These are phyloP conservation scores for Ammodytes dubius DNA, from an alignment of 2,113 vertebrate genomes.

Conservation along the genomic window DNA sequence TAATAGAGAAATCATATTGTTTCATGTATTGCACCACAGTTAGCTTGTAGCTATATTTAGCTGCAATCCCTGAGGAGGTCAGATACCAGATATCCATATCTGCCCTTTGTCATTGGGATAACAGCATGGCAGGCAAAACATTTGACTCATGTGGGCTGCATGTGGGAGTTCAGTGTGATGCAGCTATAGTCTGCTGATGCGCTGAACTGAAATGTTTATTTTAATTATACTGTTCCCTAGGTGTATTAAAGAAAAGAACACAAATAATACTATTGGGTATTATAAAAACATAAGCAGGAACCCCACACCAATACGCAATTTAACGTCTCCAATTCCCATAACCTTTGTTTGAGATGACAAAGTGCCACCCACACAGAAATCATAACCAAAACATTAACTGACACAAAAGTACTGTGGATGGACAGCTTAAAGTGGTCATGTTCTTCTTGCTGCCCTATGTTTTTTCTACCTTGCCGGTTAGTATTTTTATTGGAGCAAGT, in stretches of 20 bases:
- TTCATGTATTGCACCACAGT: neutral
- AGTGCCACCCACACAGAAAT: conserved; percentile 51
- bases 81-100: neutral
- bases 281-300: no score
- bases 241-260: neutral
- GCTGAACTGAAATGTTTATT: neutral
- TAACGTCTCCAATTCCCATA: conserved; percentile 21
- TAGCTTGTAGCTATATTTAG: neutral
- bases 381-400: conserved; percentile 49
- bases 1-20: no score
- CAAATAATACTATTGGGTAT: no score
- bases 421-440: conserved; percentile 52
- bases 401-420: conserved; percentile 31
- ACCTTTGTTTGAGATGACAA: conserved; percentile 7
- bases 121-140: neutral
- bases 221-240: no score
- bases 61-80: neutral
- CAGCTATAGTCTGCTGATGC: neutral
- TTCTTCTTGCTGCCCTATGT: neutral
- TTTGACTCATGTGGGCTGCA: neutral
- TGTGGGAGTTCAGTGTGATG: neutral
- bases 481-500: conserved; percentile 56
- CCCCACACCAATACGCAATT: neutral
- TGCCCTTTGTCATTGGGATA: neutral
- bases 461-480: conserved; percentile 47